Evolutionary conservation across 2,797 vertebrate genomes (phyloP).

Genomic region (Pseudomugil gertrudae): DNA sequence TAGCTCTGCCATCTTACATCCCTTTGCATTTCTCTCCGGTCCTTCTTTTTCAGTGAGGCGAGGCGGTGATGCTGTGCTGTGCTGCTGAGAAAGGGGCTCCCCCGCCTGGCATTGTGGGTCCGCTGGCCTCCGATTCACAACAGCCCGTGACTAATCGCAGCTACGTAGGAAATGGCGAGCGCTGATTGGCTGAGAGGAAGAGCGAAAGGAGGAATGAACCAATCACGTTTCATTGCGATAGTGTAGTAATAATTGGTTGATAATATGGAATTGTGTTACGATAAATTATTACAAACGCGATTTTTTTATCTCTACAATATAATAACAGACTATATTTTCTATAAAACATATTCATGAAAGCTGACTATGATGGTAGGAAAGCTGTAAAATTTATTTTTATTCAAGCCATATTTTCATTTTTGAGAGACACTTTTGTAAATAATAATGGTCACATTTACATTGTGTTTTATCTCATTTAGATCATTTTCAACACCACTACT

Average conservation of each 20-base stretch:
- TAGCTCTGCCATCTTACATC: conserved; percentile 98
- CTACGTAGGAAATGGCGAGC: conserved; percentile 29
- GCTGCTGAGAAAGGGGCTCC: conserved; percentile 84
- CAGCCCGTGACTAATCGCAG: conserved; percentile 51
- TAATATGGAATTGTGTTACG: background rate
- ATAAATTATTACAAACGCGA: background rate
- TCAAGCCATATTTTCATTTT: background rate
- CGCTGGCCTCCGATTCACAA: conserved; percentile 66
- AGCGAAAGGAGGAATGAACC: conserved; percentile 18
- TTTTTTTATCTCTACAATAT: background rate
- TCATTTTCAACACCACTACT: background rate
- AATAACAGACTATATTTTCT: too few species aligned
- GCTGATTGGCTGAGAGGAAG: conserved; percentile 61
- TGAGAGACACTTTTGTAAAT: background rate
- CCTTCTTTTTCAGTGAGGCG: conserved; percentile 58
- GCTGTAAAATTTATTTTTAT: background rate
- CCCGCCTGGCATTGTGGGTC: conserved; percentile 85
- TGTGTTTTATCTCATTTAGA: background rate
- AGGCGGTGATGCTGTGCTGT: conserved; percentile 78
- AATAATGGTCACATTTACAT: background rate
- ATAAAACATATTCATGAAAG: too few species aligned
- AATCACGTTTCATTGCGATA: conserved; percentile 48
- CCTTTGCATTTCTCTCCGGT: conserved; percentile 78
- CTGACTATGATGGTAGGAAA: too few species aligned
- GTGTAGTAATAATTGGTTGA: background rate